Evolutionary conservation across 2,888 invertebrate species (phyloP).

Genomic region (Nudaria mundana): DNA sequence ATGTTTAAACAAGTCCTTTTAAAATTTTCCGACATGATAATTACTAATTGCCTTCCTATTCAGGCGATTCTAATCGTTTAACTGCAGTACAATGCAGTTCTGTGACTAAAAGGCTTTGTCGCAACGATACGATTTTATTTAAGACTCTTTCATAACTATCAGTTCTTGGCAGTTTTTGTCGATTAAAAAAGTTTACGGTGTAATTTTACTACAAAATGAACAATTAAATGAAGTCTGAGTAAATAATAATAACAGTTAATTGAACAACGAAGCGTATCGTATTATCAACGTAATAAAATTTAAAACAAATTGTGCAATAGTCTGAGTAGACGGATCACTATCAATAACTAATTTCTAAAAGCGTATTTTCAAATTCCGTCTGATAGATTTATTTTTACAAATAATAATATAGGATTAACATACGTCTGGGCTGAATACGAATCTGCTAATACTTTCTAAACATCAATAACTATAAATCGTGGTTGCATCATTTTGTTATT

Average conservation of each 20-base stretch:
- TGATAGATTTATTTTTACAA: no score
- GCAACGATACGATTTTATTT: conserved; percentile 9
- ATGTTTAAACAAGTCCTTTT: conserved; percentile 8
- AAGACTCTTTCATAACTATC: neutral
- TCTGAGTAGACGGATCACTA: no score
- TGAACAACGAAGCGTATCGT: no score
- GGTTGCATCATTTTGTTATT: conserved; percentile 56
- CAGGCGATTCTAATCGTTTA: conserved; percentile 40
- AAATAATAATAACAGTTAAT: no score
- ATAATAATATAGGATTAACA: no score
- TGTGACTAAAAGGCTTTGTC: conserved; percentile 43
- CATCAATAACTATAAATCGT: conserved; percentile 45
- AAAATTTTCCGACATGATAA: conserved; percentile 20
- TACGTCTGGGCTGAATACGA: no score
- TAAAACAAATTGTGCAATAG: no score
- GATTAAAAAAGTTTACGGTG: conserved; percentile 34
- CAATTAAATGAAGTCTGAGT: no score
- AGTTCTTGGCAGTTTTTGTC: conserved; percentile 22
- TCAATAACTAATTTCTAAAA: no score
- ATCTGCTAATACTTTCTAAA: conserved; percentile 53
- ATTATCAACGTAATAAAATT: no score
- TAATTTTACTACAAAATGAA: conserved; percentile 40
- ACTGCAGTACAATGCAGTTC: conserved; percentile 47
- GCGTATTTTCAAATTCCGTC: no score
- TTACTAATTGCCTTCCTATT: conserved; percentile 21